Evolutionary conservation across 2,888 invertebrate genomes (phyloP).

Genomic region (Prionchulus punctatus): DNA sequence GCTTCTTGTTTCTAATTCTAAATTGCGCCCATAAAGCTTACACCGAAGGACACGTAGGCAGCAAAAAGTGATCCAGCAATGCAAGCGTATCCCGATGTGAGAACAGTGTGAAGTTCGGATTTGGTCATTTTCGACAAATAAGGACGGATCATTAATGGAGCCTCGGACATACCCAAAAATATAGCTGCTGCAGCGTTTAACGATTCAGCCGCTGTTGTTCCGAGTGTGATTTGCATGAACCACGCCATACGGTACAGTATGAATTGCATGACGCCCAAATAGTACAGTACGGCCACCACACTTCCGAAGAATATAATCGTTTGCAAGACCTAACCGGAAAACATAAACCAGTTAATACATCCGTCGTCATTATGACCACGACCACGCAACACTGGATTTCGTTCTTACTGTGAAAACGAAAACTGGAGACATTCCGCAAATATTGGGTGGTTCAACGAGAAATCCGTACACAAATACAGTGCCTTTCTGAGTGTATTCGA

Average conservation of each 20-base stretch:
- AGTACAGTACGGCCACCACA: conserved; percentile 67
- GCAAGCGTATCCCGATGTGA: conserved; percentile 85
- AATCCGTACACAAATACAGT: conserved; percentile 62
- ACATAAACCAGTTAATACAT: conserved; percentile 5
- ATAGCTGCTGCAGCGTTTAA: conserved; percentile 78
- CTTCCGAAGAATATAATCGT: conserved; percentile 85
- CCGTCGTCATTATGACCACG: too few relatives aligned
- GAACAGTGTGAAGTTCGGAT: conserved; percentile 79
- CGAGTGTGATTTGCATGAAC: conserved; percentile 52
- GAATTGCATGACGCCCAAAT: conserved; percentile 69
- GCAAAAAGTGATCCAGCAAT: conserved; percentile 83
- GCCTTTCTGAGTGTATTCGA: conserved; percentile 60
- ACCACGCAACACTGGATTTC: too few relatives aligned
- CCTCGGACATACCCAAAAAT: conserved; percentile 63
- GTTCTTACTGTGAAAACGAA: conserved; percentile 68
- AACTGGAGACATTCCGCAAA: conserved; percentile 38
- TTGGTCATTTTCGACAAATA: conserved; percentile 65
- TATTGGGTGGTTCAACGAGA: conserved; percentile 24
- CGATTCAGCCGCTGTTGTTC: conserved; percentile 83
- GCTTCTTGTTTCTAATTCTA: not conserved
- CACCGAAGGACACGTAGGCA: conserved; percentile 62
- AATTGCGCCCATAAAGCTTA: conserved; percentile 1
- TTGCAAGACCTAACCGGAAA: conserved; percentile 45
- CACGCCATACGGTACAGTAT: conserved; percentile 62
- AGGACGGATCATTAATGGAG: conserved; percentile 69